These are phyloP conservation scores for Saccostrea glomerata DNA, from an alignment of 1,140 invertebrate genomes.

Conservation along the genomic window DNA sequence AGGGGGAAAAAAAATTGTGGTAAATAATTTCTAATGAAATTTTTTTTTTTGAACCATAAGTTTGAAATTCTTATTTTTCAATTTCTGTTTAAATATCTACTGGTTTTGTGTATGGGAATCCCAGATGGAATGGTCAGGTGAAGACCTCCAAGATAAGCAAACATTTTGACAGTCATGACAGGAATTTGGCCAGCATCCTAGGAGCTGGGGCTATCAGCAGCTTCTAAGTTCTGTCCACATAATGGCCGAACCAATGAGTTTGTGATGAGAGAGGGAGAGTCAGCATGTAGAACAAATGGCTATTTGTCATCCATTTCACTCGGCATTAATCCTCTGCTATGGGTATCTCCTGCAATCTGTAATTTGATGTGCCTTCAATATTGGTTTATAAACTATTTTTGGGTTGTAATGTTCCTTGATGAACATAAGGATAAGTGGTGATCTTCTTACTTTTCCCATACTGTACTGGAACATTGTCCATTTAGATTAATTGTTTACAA, in stretches of 20 bases:
- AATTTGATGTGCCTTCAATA: neutral
- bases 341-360: neutral
- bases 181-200: neutral
- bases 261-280: neutral
- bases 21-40: too few relatives aligned
- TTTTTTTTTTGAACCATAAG: too few relatives aligned
- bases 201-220: neutral
- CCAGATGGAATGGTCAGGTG: neutral
- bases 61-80: too few relatives aligned
- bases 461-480: neutral
- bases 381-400: neutral
- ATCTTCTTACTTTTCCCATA: neutral
- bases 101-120: neutral
- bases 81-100: neutral
- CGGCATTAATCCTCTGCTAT: neutral
- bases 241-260: neutral
- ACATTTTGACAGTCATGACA: neutral
- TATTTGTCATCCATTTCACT: conserved; percentile 15
- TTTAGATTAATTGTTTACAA: neutral
- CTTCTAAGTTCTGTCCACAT: neutral
- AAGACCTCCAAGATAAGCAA: neutral
- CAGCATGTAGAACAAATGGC: conserved; percentile 1
- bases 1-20: too few relatives aligned
- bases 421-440: neutral
- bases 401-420: neutral